Evolutionary conservation across 2,888 invertebrate species (phyloP).

Genomic region (Drosophila peninsularis): DNA sequence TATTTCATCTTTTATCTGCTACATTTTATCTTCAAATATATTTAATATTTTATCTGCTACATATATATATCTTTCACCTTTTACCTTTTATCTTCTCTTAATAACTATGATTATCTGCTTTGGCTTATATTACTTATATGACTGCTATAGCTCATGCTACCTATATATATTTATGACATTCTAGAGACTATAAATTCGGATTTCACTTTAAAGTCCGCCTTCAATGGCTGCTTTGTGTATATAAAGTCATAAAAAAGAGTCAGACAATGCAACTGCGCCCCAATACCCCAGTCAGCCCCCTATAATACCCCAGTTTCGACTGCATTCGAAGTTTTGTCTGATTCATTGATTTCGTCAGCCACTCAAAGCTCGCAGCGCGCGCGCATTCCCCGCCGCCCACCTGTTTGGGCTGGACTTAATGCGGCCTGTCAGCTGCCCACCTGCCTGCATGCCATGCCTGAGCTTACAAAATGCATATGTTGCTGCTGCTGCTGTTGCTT

Average conservation of each 20-base stretch:
- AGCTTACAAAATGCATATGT: constrained; percentile 37
- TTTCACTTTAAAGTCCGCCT: constrained; percentile 7
- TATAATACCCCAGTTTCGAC: constrained; percentile 19
- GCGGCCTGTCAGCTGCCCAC: constrained; percentile 10
- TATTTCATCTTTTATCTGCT: too few species aligned
- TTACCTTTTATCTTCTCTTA: neutral
- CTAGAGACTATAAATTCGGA: constrained; percentile 7
- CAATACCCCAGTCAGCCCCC: neutral
- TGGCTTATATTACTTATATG: too few species aligned
- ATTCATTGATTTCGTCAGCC: constrained; percentile 58
- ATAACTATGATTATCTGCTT: neutral
- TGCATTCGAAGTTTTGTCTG: constrained; percentile 33
- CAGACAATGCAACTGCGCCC: constrained; percentile 13
- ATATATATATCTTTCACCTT: too few species aligned
- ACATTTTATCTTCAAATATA: too few species aligned
- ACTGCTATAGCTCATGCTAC: too few species aligned
- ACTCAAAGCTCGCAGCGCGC: neutral
- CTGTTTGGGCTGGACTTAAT: constrained; percentile 5
- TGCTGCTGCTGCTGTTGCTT: neutral
- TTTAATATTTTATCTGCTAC: too few species aligned
- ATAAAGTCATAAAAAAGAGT: constrained; percentile 5
- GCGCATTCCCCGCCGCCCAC: constrained; percentile 13
- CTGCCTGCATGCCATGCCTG: constrained; percentile 33
- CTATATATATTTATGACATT: constrained; percentile 4
- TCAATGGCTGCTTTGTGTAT: constrained; percentile 2